A percentile compares a stretch with the other conserved stretches of the same genome.
phyloP scores from a whole-genome alignment of 2,888 invertebrate species.

The Lasioglossum calceatum region DNA sequence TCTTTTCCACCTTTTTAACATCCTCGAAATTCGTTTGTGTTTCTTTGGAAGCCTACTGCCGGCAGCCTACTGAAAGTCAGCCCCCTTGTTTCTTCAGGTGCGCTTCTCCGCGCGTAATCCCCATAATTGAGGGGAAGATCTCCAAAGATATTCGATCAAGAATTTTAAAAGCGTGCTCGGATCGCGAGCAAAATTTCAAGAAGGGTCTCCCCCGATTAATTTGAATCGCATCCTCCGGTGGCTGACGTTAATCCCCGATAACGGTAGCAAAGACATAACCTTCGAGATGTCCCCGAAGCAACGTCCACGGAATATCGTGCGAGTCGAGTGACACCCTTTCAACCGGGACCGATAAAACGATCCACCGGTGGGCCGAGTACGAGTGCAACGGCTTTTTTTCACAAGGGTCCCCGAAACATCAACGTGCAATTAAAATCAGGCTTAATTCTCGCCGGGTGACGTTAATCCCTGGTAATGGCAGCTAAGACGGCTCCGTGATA shows the following conservation, averaged over 20 bases:
- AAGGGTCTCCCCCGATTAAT: constrained; percentile 11
- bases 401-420: constrained; percentile 43
- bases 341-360: constrained; percentile 55
- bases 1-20: not conserved
- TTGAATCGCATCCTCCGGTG: constrained; percentile 25
- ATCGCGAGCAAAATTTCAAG: constrained; percentile 15
- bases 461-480: constrained; percentile 63
- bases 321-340: constrained; percentile 47
- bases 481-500: constrained; percentile 43
- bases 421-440: constrained; percentile 63
- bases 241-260: constrained; percentile 62
- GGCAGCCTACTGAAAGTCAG: not conserved
- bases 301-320: constrained; percentile 26
- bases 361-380: constrained; percentile 31
- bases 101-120: not conserved
- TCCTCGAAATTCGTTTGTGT: not conserved
- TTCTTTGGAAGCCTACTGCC: not conserved
- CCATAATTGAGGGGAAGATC: not conserved
- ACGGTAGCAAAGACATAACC: constrained; percentile 60
- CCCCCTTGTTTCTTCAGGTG: not conserved
- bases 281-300: constrained; percentile 27
- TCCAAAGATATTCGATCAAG: not conserved
- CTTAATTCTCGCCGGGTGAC: constrained; percentile 58
- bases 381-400: constrained; percentile 47
- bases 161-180: constrained; percentile 5